Conservation (phyloP, 2,888 invertebrate genomes). For the Tetragonula carbonaria region DNA sequence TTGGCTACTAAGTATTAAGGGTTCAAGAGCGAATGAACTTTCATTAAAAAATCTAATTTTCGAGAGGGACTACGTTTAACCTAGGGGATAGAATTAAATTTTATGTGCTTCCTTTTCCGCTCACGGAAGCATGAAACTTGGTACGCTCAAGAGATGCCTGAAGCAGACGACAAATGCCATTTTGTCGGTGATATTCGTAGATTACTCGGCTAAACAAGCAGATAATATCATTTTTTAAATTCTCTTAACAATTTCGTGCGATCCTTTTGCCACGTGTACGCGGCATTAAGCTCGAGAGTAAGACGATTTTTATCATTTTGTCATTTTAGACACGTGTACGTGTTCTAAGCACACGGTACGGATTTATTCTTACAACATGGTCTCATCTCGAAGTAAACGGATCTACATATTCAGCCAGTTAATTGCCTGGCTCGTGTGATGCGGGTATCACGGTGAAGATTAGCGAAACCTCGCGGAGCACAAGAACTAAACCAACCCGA, state of each 20-base stretch:
- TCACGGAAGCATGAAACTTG: constrained; percentile 64
- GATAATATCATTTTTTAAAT: not conserved
- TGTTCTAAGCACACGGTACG: not conserved
- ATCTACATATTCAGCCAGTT: constrained; percentile 65
- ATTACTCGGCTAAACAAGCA: constrained; percentile 12
- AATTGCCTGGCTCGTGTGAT: constrained; percentile 66
- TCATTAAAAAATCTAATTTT: constrained; percentile 73
- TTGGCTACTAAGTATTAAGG: constrained; percentile 49
- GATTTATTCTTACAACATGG: constrained; percentile 41
- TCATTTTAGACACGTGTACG: not conserved
- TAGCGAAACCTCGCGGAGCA: constrained; percentile 60
- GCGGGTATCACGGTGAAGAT: constrained; percentile 66
- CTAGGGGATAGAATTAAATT: constrained; percentile 68
- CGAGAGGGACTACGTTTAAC: constrained; percentile 67
- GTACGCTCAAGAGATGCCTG: constrained; percentile 37
- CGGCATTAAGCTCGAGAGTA: not conserved
- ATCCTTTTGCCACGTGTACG: not conserved
- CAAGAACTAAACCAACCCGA: constrained; percentile 64
- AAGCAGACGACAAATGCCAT: constrained; percentile 30
- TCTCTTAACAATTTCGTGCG: too few relatives aligned
- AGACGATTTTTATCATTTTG: not conserved
- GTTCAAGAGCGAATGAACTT: constrained; percentile 69
- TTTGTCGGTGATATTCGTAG: constrained; percentile 7
- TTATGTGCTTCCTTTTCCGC: constrained; percentile 62
- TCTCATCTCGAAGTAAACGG: constrained; percentile 49